A percentile compares a stretch with the other conserved stretches of the same genome.
phyloP scores from a whole-genome alignment of 2,888 invertebrate species.

The Agrotis clavis region DNA sequence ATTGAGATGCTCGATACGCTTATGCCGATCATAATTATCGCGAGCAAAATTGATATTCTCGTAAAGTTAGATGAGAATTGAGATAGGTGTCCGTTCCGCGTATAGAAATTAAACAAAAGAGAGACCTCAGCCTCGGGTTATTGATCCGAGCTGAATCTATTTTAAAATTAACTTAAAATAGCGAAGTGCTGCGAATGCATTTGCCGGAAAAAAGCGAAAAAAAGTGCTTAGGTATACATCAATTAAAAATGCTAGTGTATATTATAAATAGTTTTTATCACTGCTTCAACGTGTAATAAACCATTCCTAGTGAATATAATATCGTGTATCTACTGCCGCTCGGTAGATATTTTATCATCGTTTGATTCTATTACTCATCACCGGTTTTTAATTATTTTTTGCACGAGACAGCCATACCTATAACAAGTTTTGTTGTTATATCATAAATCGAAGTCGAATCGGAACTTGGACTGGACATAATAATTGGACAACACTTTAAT shows the following conservation, averaged over 20 bases:
- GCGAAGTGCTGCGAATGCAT: slow-evolving; percentile 62
- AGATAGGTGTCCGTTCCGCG: slow-evolving; percentile 58
- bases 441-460: slow-evolving; percentile 44
- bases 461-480: slow-evolving; percentile 25
- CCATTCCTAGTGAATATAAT: slow-evolving; percentile 37
- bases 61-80: slow-evolving; percentile 41
- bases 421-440: slow-evolving; percentile 59
- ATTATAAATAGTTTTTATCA: slow-evolving; percentile 51
- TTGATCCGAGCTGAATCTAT: slow-evolving; percentile 84
- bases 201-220: slow-evolving; percentile 45
- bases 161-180: slow-evolving; percentile 80
- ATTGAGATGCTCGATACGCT: slow-evolving; percentile 32
- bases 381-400: slow-evolving; percentile 62
- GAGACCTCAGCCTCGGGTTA: slow-evolving; percentile 77
- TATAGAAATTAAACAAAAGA: slow-evolving; percentile 75
- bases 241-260: slow-evolving; percentile 53
- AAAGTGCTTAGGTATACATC: slow-evolving; percentile 37
- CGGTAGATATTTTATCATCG: slow-evolving; percentile 53
- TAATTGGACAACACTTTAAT: slow-evolving; percentile 41
- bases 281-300: slow-evolving; percentile 38
- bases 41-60: slow-evolving; percentile 41
- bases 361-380: slow-evolving; percentile 65
- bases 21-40: slow-evolving; percentile 33
- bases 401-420: slow-evolving; percentile 24
- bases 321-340: slow-evolving; percentile 13